These are phyloP conservation scores for Melinaea menophilus DNA, from an alignment of 2,888 invertebrate species.

Conservation along the genomic window DNA sequence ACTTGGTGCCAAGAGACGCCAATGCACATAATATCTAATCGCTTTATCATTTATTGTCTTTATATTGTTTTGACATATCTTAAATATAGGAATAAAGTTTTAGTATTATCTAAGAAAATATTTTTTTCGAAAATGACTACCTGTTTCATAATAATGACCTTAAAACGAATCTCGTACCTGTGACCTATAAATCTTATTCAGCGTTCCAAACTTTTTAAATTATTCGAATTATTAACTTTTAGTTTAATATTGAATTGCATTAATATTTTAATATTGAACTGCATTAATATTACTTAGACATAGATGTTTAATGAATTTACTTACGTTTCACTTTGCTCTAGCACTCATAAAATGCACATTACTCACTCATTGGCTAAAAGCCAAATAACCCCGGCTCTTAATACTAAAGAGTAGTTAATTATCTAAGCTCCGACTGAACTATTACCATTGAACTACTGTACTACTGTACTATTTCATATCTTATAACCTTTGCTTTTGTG, in stretches of 20 bases:
- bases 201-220: slow-evolving; percentile 29
- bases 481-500: too few relatives aligned
- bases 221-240: slow-evolving; percentile 28
- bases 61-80: too few relatives aligned
- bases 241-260: slow-evolving; percentile 15
- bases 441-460: background rate
- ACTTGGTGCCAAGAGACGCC: slow-evolving; percentile 31
- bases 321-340: background rate
- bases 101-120: too few relatives aligned
- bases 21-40: background rate
- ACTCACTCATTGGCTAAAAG: slow-evolving; percentile 41
- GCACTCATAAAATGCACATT: background rate
- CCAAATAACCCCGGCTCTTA: slow-evolving; percentile 48
- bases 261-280: slow-evolving; percentile 14
- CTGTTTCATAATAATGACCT: slow-evolving; percentile 10
- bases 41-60: background rate
- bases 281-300: background rate
- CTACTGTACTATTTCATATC: too few relatives aligned
- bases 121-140: too few relatives aligned
- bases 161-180: slow-evolving; percentile 16
- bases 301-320: slow-evolving; percentile 4
- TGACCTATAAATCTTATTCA: slow-evolving; percentile 29
- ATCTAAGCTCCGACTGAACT: slow-evolving; percentile 38
- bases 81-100: too few relatives aligned
- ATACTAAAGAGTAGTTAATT: slow-evolving; percentile 67